These are phyloP conservation scores for Drosophila incognita DNA, from an alignment of 2,888 invertebrate genomes.

Conservation along the genomic window DNA sequence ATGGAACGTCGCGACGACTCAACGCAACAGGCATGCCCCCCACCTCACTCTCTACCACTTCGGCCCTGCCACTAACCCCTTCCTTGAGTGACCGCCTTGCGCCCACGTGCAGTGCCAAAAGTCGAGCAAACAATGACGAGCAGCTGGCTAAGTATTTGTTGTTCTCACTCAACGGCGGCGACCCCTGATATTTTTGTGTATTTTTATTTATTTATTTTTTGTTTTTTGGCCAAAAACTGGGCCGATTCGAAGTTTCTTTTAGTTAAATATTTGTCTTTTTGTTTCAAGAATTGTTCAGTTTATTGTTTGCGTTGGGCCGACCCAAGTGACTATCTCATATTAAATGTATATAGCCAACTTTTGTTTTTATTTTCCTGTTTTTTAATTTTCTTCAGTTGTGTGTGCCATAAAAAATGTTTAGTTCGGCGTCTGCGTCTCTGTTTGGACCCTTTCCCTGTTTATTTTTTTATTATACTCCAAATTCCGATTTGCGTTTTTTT, in stretches of 20 bases:
- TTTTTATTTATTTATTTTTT: constrained; percentile 30
- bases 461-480: constrained; percentile 63
- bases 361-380: constrained; percentile 32
- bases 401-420: constrained; percentile 56
- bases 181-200: constrained; percentile 40
- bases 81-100: constrained; percentile 14
- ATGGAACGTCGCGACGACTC: constrained; percentile 18
- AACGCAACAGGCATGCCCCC: not conserved
- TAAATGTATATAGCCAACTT: constrained; percentile 50
- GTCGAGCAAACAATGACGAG: constrained; percentile 74
- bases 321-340: constrained; percentile 28
- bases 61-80: not conserved
- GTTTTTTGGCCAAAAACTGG: constrained; percentile 23
- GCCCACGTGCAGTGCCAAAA: constrained; percentile 62
- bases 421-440: constrained; percentile 10
- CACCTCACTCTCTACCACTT: not conserved
- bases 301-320: constrained; percentile 42
- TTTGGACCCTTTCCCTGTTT: constrained; percentile 42
- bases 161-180: constrained; percentile 65
- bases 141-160: constrained; percentile 74
- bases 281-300: constrained; percentile 52
- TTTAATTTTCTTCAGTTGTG: constrained; percentile 61
- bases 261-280: constrained; percentile 66
- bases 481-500: constrained; percentile 67
- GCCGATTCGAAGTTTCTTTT: constrained; percentile 47